These are phyloP conservation scores for Genyomyrus donnyi DNA, from an alignment of 2,113 vertebrate species.

Conservation along the genomic window DNA sequence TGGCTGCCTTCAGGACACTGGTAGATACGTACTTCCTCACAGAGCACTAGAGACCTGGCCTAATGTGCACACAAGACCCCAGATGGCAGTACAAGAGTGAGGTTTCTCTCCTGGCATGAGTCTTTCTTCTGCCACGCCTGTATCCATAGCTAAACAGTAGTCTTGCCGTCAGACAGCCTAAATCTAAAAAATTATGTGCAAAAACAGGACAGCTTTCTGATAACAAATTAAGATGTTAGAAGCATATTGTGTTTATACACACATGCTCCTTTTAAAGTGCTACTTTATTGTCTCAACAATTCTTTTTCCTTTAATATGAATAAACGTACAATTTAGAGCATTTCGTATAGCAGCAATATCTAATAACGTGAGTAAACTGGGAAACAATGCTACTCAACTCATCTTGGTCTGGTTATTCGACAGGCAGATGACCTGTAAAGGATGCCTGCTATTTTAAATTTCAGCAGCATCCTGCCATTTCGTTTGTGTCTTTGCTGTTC, in stretches of 20 bases:
- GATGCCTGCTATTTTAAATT: constrained; percentile 54
- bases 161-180: neutral
- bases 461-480: neutral
- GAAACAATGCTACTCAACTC: constrained; percentile 21
- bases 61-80: neutral
- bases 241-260: neutral
- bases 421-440: constrained; percentile 27
- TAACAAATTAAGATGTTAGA: neutral
- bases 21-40: neutral
- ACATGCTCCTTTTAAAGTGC: constrained; percentile 18
- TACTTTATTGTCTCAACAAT: neutral
- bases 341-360: constrained; percentile 7
- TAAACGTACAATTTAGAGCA: neutral
- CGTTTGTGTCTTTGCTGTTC: neutral
- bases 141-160: neutral
- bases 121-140: neutral
- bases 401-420: constrained; percentile 25
- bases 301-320: neutral
- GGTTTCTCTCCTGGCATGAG: neutral
- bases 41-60: neutral
- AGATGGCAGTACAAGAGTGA: neutral
- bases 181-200: constrained; percentile 28
- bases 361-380: neutral
- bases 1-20: neutral
- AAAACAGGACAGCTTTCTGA: constrained; percentile 17